phyloP scores from a whole-genome alignment of 1,140 invertebrate species.

The Drosophila tristis region DNA sequence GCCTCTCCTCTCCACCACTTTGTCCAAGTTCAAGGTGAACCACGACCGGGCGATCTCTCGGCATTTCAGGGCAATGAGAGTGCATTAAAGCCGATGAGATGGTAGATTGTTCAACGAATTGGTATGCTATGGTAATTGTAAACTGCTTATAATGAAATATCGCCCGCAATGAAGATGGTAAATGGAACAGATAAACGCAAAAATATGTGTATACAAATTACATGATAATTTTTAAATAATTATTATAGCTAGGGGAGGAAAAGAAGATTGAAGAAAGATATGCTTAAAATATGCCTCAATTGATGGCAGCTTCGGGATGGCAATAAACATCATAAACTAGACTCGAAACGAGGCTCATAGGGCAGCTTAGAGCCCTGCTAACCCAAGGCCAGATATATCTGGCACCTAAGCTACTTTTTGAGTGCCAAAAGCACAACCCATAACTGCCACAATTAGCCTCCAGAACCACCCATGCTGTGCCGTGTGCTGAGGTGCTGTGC shows the following conservation, averaged over 20 bases:
- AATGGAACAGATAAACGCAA: neutral
- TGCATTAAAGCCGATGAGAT: conserved; percentile 41
- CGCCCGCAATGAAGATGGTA: neutral
- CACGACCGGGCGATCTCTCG: conserved; percentile 5
- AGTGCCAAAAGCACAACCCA: conserved; percentile 5
- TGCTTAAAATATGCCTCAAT: no score
- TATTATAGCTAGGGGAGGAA: neutral
- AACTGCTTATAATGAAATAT: conserved; percentile 18
- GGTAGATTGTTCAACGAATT: conserved; percentile 16
- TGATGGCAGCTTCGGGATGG: no score
- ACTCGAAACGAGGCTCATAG: no score
- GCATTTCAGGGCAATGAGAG: conserved; percentile 48
- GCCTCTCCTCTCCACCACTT: conserved; percentile 32
- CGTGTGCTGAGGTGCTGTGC: conserved; percentile 1
- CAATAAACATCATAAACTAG: no score
- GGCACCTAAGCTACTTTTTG: neutral
- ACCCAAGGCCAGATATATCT: conserved; percentile 8
- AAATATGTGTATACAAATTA: neutral
- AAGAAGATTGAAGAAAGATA: neutral
- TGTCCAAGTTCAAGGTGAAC: conserved; percentile 66
- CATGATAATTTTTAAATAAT: neutral
- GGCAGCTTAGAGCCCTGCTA: no score
- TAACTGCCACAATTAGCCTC: conserved; percentile 44
- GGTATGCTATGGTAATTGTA: conserved; percentile 36
- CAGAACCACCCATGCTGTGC: conserved; percentile 45